These are phyloP conservation scores for Oncorhynchus keta DNA, from an alignment of 2,113 vertebrate genomes.

Conservation along the genomic window DNA sequence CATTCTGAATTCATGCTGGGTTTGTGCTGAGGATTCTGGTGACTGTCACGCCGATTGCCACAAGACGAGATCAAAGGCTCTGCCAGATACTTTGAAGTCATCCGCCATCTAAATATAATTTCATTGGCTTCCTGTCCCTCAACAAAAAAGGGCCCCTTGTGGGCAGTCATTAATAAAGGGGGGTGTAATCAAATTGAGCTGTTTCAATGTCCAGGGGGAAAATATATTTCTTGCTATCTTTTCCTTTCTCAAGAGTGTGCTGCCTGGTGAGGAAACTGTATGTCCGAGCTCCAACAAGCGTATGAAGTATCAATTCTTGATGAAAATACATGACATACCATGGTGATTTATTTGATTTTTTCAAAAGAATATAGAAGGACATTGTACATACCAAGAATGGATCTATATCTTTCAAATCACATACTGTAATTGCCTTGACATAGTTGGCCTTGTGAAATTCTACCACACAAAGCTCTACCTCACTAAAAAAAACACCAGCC, in stretches of 20 bases:
- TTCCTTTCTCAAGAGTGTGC: not conserved
- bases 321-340: slow-evolving; percentile 20
- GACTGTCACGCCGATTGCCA: slow-evolving; percentile 14
- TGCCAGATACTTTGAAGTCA: slow-evolving; percentile 4
- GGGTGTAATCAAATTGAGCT: slow-evolving; percentile 14
- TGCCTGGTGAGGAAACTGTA: not conserved
- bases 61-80: slow-evolving; percentile 15
- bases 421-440: not conserved
- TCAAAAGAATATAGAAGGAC: not conserved
- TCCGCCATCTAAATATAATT: slow-evolving; percentile 24
- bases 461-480: too few relatives aligned
- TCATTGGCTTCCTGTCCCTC: slow-evolving; percentile 26
- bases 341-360: not conserved
- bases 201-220: slow-evolving; percentile 15
- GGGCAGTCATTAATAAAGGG: slow-evolving; percentile 3
- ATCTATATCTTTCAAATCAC: not conserved
- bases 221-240: not conserved
- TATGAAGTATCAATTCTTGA: not conserved
- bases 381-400: not conserved
- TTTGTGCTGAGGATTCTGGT: not conserved
- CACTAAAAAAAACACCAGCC: not conserved
- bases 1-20: not conserved
- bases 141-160: slow-evolving; percentile 14
- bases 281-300: not conserved
- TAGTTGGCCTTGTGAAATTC: not conserved